Percentiles rank a stretch among this genome's conserved stretches.
Conservation (phyloP, 2,888 invertebrate species). For the Cerastoderma edule region DNA sequence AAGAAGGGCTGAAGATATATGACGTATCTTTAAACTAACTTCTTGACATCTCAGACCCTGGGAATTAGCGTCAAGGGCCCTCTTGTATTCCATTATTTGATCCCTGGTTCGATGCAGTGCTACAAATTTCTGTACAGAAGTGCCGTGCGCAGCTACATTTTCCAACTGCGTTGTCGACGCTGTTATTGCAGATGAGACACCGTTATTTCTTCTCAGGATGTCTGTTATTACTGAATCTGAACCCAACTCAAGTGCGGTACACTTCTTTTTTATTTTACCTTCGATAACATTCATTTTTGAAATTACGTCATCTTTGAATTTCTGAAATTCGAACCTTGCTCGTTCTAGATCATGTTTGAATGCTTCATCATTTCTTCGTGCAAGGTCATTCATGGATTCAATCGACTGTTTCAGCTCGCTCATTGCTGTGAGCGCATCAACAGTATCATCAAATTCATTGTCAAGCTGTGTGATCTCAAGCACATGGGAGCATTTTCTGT, state of each 20-base stretch:
- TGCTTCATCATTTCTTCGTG: too few species aligned
- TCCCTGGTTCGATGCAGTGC: neutral
- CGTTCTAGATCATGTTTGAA: too few species aligned
- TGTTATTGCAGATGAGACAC: neutral
- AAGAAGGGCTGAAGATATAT: neutral
- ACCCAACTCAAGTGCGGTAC: neutral
- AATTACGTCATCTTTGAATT: slow-evolving; percentile 2
- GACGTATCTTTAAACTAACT: neutral
- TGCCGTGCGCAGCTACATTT: neutral
- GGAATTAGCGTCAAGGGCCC: slow-evolving; percentile 2
- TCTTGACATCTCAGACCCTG: neutral
- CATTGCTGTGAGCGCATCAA: too few species aligned
- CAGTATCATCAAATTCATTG: too few species aligned
- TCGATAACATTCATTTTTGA: neutral
- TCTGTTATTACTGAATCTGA: neutral
- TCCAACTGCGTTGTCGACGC: neutral
- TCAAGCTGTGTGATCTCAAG: neutral
- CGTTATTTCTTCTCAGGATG: neutral
- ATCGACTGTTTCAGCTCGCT: too few species aligned
- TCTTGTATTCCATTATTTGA: slow-evolving; percentile 2
- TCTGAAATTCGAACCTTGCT: neutral
- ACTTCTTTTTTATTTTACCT: neutral
- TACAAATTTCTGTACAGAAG: neutral
- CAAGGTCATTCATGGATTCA: too few species aligned
- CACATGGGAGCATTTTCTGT: neutral